A percentile compares a stretch with the other conserved stretches of the same genome.
phyloP scores from a whole-genome alignment of 2,888 invertebrate species.

The Lasioglossum vierecki region DNA sequence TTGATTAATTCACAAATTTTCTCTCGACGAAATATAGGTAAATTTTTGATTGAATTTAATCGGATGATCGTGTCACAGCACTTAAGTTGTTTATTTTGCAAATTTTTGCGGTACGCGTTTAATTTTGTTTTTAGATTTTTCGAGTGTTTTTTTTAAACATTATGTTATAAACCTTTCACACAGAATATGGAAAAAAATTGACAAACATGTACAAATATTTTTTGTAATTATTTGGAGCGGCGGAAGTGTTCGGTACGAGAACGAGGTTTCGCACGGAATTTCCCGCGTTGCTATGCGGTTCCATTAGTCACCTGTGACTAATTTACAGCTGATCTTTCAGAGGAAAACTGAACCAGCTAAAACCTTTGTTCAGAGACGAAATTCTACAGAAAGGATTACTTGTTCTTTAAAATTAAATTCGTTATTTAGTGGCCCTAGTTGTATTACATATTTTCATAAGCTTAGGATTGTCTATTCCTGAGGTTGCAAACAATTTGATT shows the following conservation, averaged over 20 bases:
- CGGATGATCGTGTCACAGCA: not conserved
- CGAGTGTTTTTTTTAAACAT: not conserved
- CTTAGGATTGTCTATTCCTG: not conserved
- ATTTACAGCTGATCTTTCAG: not conserved
- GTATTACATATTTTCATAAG: not conserved
- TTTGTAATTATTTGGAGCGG: not conserved
- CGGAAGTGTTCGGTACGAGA: not conserved
- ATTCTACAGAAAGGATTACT: not conserved
- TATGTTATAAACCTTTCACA: not conserved
- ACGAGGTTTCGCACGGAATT: not conserved
- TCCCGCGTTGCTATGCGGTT: constrained; percentile 4
- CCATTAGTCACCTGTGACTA: constrained; percentile 8
- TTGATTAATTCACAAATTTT: not conserved
- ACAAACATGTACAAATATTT: not conserved
- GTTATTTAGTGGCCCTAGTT: not conserved
- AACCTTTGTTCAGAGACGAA: not conserved
- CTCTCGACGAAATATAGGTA: not conserved
- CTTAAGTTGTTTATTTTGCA: not conserved
- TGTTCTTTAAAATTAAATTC: not conserved
- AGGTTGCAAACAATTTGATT: not conserved
- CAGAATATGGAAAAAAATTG: not conserved
- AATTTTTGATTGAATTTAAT: not conserved
- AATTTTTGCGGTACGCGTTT: not conserved
- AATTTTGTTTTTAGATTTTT: not conserved
- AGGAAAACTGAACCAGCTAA: not conserved